These are phyloP conservation scores for Meganola albula DNA, from an alignment of 2,888 invertebrate genomes.

Conservation along the genomic window DNA sequence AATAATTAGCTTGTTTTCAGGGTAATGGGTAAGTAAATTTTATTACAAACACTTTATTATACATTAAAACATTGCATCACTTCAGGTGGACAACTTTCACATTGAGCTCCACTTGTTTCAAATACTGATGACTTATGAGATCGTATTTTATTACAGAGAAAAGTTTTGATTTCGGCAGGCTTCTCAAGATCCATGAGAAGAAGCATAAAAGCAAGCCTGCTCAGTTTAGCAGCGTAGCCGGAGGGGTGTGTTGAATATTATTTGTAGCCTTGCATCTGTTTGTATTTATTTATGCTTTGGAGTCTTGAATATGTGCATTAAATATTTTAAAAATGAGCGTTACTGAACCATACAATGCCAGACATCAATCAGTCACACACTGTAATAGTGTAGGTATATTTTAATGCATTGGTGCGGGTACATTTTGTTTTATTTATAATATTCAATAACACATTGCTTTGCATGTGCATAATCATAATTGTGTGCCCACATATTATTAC, in stretches of 20 bases:
- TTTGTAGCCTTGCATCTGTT: too few species aligned
- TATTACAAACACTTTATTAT: too few species aligned
- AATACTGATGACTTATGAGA: too few species aligned
- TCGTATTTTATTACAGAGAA: conserved; percentile 52
- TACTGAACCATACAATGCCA: too few species aligned
- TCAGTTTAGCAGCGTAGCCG: conserved; percentile 52
- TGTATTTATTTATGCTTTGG: too few species aligned
- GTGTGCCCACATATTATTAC: neutral
- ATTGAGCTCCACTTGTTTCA: too few species aligned
- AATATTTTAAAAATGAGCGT: too few species aligned
- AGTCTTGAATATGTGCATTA: too few species aligned
- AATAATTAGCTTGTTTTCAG: conserved; percentile 36
- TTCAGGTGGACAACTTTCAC: too few species aligned
- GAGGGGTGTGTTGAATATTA: conserved; percentile 52
- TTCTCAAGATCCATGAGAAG: conserved; percentile 50
- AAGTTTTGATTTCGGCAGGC: conserved; percentile 51
- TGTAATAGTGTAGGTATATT: conserved; percentile 17
- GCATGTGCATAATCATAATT: neutral
- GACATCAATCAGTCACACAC: too few species aligned
- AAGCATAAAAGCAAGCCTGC: conserved; percentile 56
- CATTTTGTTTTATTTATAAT: conserved; percentile 14
- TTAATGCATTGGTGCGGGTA: conserved; percentile 14
- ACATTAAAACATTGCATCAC: too few species aligned
- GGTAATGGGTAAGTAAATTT: conserved; percentile 46
- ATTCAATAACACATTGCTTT: too few species aligned